A percentile compares a stretch with the other conserved stretches of the same genome.
phyloP scores from a whole-genome alignment of 2,888 invertebrate genomes.

The Ypsolopha scabrella region DNA sequence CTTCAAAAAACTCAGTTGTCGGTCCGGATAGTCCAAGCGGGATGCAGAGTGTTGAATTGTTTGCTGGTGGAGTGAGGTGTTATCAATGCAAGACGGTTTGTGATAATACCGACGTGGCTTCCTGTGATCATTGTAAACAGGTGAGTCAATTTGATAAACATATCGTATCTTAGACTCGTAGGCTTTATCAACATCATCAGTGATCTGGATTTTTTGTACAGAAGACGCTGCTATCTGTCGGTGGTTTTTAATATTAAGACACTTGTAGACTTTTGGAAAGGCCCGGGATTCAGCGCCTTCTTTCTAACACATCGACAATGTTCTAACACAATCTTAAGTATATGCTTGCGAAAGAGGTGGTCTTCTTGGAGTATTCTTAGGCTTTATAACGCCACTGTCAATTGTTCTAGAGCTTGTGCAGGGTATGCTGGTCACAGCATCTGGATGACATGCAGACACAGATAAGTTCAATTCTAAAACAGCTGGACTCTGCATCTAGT shows the following conservation, averaged over 20 bases:
- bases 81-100: constrained; percentile 44
- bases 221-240: neutral
- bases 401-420: constrained; percentile 67
- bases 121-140: constrained; percentile 73
- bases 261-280: no score
- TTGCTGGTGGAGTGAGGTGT: constrained; percentile 40
- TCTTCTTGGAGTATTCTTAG: no score
- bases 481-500: constrained; percentile 62
- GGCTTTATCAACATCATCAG: no score
- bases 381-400: neutral
- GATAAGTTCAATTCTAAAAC: constrained; percentile 63
- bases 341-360: no score
- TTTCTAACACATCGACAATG: no score
- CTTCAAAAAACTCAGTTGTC: constrained; percentile 12
- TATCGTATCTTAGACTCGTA: no score
- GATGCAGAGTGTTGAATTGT: constrained; percentile 38
- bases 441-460: constrained; percentile 70
- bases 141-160: constrained; percentile 31
- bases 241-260: no score
- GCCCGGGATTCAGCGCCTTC: no score
- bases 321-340: no score
- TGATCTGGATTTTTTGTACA: no score
- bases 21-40: no score
- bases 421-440: constrained; percentile 72
- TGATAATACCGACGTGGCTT: constrained; percentile 33